Evolutionary conservation across 2,797 vertebrate species (phyloP).

Genomic region (Enteromius radiatus): DNA sequence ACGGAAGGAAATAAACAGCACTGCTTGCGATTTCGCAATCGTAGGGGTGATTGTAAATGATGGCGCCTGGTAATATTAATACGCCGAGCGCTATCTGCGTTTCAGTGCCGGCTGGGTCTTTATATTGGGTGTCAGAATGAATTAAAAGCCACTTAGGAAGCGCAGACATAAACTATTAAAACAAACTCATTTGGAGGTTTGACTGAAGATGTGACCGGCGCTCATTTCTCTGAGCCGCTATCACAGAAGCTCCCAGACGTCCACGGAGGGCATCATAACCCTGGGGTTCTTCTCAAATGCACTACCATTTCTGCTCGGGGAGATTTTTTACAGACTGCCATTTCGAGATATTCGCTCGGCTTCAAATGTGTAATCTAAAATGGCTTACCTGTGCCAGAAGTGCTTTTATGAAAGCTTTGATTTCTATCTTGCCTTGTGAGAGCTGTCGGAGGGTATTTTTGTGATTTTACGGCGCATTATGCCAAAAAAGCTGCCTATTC

Average conservation of each 20-base stretch:
- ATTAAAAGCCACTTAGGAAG: conserved; percentile 45
- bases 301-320: conserved; percentile 22
- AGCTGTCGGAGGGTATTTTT: conserved; percentile 39
- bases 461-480: conserved; percentile 51
- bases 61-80: conserved; percentile 21
- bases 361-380: conserved; percentile 54
- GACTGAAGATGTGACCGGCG: not conserved
- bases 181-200: conserved; percentile 24
- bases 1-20: conserved; percentile 6
- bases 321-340: conserved; percentile 40
- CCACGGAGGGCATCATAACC: conserved; percentile 28
- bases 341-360: conserved; percentile 55
- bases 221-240: conserved; percentile 14
- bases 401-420: conserved; percentile 55
- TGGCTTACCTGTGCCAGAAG: conserved; percentile 53
- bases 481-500: conserved; percentile 43
- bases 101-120: conserved; percentile 13
- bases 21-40: conserved; percentile 36
- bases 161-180: conserved; percentile 17
- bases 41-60: not conserved
- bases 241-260: conserved; percentile 34
- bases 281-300: conserved; percentile 30
- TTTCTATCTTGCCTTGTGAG: conserved; percentile 49
- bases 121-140: conserved; percentile 39
- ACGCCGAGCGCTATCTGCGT: conserved; percentile 25